Evolutionary conservation across 2,797 vertebrate species (phyloP), one percentile per base, ranked within the genome.

Genomic region (Dipus sagitta): DNA sequence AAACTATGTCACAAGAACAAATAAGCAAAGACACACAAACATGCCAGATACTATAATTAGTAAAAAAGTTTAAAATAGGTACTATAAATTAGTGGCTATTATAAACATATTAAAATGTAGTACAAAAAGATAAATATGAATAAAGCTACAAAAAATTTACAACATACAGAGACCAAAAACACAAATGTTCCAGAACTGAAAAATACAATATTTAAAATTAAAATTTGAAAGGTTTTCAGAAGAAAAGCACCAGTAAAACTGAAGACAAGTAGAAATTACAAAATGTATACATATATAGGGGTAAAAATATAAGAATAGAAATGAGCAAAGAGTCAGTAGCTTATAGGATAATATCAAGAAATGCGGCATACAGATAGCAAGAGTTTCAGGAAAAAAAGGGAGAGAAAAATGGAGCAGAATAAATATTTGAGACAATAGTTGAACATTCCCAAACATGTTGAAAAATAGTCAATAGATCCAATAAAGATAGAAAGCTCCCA

Each of bases 171-270:
- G 6, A 88, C 18, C 30, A 94, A 88, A 20, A 60, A 32, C 85
- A 88, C 3, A 58, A 42, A 88, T 38, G 32, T 62, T 30, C 2
- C 62, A 54, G 42, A 84, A 21, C 30, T 89, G 72, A 86, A 93
- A 94, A 86, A 30, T 62, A 75, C 3, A 75, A 28, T 54, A n/a
- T 30, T 9, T 65, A 23, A 85, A 62, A 76, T 87, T 54, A 78
- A 90, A 89, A 92, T 70, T 28, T 24, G 6, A 70, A 94, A 15
- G 6, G 64, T 3, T 83, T 94, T 92, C 52, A 32, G 34, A 83
- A 42, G 32, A 42, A 70, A 70, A 64, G 2, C 52, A 30, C 74
- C 71, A 18, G 2, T 65, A 14, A 90, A 79, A 87, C 20, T 83
- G 17, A 74, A 77, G 26, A 84, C 5, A 93, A 24, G 28, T 62